A percentile compares a stretch with the other conserved stretches of the same genome.
Evolutionary conservation across 2,888 invertebrate species (phyloP).

Genomic region (Corythucha ciliata): DNA sequence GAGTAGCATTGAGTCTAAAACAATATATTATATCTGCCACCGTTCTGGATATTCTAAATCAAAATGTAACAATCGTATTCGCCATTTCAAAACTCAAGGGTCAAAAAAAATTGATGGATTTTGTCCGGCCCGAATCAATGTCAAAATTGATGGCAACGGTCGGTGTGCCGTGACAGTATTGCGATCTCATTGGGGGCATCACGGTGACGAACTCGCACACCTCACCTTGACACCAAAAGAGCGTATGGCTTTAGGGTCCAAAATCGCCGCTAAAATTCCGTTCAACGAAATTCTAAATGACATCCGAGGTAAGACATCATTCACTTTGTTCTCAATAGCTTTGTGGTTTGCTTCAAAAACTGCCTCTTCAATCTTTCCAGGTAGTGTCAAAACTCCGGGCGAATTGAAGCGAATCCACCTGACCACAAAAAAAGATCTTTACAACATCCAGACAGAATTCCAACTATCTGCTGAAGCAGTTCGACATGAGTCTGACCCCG

Average conservation of each 20-base stretch:
- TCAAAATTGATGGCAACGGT: slow-evolving; percentile 27
- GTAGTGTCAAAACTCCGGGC: no score
- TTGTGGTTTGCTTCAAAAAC: no score
- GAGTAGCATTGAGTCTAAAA: no score
- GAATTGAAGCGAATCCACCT: no score
- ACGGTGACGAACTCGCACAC: slow-evolving; percentile 32
- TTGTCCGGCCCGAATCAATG: slow-evolving; percentile 35
- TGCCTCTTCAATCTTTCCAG: no score
- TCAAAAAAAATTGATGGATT: slow-evolving; percentile 34
- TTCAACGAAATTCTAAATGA: slow-evolving; percentile 35
- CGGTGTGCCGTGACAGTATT: slow-evolving; percentile 28
- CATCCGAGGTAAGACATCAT: slow-evolving; percentile 30
- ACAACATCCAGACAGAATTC: slow-evolving; percentile 34
- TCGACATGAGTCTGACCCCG: slow-evolving; percentile 29
- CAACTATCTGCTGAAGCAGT: slow-evolving; percentile 29
- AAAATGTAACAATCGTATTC: slow-evolving; percentile 3
- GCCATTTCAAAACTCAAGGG: slow-evolving; percentile 22
- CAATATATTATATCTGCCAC: slow-evolving; percentile 14
- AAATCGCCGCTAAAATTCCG: slow-evolving; percentile 35
- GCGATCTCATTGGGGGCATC: slow-evolving; percentile 36
- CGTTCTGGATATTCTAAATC: slow-evolving; percentile 15
- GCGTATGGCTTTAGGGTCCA: slow-evolving; percentile 30
- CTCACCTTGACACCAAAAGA: slow-evolving; percentile 33
- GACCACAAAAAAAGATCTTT: slow-evolving; percentile 35
- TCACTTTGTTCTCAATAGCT: no score